Percentiles rank a stretch among this genome's conserved stretches.
Evolutionary conservation across 2,113 vertebrate species (phyloP).

Genomic region (Ginglymostoma cirratum): DNA sequence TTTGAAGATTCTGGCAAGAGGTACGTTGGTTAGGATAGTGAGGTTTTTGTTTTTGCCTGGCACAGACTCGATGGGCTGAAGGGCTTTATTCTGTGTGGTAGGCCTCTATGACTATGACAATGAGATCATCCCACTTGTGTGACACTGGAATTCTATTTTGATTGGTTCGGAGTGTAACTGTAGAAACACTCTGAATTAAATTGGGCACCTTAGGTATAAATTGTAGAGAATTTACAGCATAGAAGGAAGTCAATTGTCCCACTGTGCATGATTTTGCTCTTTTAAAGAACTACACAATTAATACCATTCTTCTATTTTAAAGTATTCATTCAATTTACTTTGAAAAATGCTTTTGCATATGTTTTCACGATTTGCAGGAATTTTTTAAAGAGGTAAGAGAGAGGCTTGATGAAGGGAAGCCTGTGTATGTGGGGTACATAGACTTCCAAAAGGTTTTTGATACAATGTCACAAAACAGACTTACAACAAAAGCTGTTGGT

Average conservation of each 20-base stretch:
- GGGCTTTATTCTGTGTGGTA: too few species aligned
- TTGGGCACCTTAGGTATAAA: not conserved
- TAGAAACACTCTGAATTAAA: not conserved
- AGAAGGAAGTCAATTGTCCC: not conserved
- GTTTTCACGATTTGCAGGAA: not conserved
- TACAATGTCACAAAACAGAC: too few species aligned
- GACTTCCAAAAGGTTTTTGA: too few species aligned
- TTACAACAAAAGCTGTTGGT: too few species aligned
- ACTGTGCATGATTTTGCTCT: too few species aligned
- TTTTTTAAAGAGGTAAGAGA: too few species aligned
- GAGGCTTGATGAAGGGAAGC: too few species aligned
- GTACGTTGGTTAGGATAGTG: too few species aligned
- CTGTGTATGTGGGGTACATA: too few species aligned
- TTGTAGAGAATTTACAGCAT: not conserved
- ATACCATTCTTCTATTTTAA: not conserved
- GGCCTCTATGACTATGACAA: too few species aligned
- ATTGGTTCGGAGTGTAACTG: not conserved
- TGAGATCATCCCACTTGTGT: not conserved
- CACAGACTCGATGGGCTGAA: too few species aligned
- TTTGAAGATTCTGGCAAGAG: not conserved
- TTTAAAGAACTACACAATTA: not conserved
- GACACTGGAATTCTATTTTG: not conserved
- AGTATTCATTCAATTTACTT: not conserved
- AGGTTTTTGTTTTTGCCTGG: too few species aligned
- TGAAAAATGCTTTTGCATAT: not conserved